A percentile compares a stretch with the other conserved stretches of the same genome.
phyloP scores from a whole-genome alignment of 2,797 vertebrate genomes.

The Phataginus tetradactyla region DNA sequence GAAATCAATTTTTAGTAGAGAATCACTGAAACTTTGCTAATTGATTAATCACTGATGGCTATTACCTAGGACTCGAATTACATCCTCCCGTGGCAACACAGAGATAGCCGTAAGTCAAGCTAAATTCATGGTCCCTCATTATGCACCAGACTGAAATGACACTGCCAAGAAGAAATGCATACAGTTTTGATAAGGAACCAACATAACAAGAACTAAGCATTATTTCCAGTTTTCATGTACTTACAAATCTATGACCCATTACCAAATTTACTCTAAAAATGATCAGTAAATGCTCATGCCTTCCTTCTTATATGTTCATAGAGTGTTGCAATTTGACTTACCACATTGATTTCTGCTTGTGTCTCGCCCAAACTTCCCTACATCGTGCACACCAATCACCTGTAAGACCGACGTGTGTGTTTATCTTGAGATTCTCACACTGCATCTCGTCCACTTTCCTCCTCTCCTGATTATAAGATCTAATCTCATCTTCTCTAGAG shows the following conservation, averaged over 20 bases:
- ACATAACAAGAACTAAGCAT: neutral
- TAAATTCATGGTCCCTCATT: neutral
- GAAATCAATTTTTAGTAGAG: neutral
- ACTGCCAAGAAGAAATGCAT: neutral
- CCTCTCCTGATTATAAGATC: neutral
- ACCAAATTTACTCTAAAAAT: neutral
- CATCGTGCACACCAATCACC: too few species aligned
- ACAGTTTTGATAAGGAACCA: neutral
- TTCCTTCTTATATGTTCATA: fast-evolving
- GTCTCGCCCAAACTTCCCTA: neutral
- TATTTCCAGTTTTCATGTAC: slow-evolving; percentile 1
- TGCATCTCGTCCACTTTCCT: neutral
- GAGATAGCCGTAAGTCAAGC: neutral
- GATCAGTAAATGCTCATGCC: neutral
- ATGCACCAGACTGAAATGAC: neutral
- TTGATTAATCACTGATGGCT: neutral
- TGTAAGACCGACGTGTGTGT: neutral
- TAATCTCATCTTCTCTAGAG: neutral
- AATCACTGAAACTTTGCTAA: neutral
- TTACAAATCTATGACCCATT: neutral
- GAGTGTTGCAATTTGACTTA: neutral
- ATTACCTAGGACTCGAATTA: neutral
- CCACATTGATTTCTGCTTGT: neutral
- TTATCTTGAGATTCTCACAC: neutral
- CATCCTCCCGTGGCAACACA: neutral